Evolutionary conservation across 2,888 invertebrate genomes (phyloP), one percentile per base, ranked within the genome.

Genomic region (Anoplius nigerrimus): DNA sequence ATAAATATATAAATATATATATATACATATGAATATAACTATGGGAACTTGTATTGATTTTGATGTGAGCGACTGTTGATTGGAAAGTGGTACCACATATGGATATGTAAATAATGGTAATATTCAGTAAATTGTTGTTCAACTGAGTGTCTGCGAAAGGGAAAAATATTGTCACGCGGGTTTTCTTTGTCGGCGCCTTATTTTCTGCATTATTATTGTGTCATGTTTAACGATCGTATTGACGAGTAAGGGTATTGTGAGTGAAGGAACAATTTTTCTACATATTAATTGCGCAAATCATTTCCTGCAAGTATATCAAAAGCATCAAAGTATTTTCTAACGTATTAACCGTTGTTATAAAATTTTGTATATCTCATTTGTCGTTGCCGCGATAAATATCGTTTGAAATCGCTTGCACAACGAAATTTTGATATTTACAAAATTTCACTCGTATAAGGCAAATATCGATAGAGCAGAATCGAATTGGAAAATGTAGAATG

Each of bases 61-160:
- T 56, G 71, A 73, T 68, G 71, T 73, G 60, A 71, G 73, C 70
- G 73, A 71, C 59, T 72, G 75, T 64, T 58, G 72, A 68, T 70
- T 68, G 65, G 58, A 8, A 70, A 63, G 11, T 72, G 66, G 60
- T 69, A 70, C 48, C 54, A 62, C 56, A 74, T 62, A 67, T 69
- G 62, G 69, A 34, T 60, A 76, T 81, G 76, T 81, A 80, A 75
- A 82, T 80, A 79, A 77, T 68, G 71, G 74, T 69, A 53, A 67
- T 59, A 72, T 67, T 72, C 78, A 75, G 72, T 76, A 73, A 75
- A 72, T 74, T 73, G 75, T 75, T 74, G 74, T 75, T 71, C 63
- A 71, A n/a, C 56, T 67, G 78, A 78, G 74, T 79, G 72, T 79
- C 72, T 70, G 75, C 79, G 73, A 79, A 71, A 53, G 62, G 22